Base-by-base conservation (phyloP, 2,113 vertebrate genomes). In the Zapornia atra region DNA sequence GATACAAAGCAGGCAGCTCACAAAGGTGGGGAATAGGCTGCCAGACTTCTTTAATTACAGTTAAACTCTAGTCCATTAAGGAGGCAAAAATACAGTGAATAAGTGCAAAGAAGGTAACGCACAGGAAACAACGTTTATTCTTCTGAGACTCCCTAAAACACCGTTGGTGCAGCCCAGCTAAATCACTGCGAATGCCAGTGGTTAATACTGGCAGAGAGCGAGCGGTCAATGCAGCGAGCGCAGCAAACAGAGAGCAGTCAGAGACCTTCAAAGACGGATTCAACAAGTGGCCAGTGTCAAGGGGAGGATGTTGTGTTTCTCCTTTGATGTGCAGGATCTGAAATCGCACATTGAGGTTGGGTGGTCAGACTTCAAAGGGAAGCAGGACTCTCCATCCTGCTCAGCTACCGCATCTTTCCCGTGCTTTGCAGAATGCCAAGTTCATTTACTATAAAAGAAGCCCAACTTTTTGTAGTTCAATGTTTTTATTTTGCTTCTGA, bases 281-380 rank as follows among this genome's bases (percentile, higher is more conserved):
- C 73, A 94, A 66, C 36, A 79, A 78, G 86, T 4, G n/a, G 64
- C 64, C 86, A 46, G 61, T n/a, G 83, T 36, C 63, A 40, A 50
- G 46, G 68, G 64, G 95, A 53, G 44, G 86, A 86, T 19, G 57
- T 1, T 68, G 69, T 51, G 3, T 29, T 82, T 90, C 75, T 70
- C 85, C 86, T 91, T 38, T 84, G 70, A 96, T 64, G 88, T 72
- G 82, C 66, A 78, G 69, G 17, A 80, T 77, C 86, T 56, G 73
- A 66, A 87, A 79, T 10, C 7, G 56, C n/a, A 17, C 2, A 0
- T 11, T 31, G 88, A 96, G 56, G 42, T 56, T 60, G 91, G 91
- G 93, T 91, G 94, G 92, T 59, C 96, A 82, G 16, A 69, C 76
- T 94, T 80, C 82, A 92, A 54, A 85, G 56, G 22, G 69, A 92